These are phyloP conservation scores for Sminthopsis crassicaudata DNA, from an alignment of 2,113 vertebrate species.

Conservation along the genomic window DNA sequence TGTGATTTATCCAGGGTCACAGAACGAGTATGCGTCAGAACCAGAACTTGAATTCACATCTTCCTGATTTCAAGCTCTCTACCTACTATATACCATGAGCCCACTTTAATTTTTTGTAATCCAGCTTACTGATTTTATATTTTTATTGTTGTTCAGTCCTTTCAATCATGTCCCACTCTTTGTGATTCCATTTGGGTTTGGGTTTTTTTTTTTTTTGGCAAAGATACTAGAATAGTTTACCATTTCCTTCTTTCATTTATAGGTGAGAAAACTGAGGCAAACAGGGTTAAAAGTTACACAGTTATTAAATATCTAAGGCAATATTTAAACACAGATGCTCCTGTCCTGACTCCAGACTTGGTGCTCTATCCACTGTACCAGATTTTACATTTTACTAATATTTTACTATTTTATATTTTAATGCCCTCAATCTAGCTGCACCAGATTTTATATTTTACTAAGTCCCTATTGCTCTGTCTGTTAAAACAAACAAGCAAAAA, in stretches of 20 bases:
- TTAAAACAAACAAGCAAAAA: constrained; percentile 15
- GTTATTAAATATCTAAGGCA: background rate
- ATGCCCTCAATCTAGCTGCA: background rate
- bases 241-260: background rate
- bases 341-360: background rate
- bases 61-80: background rate
- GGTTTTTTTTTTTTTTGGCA: background rate
- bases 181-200: background rate
- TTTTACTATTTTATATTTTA: background rate
- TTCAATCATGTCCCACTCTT: background rate
- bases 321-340: background rate
- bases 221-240: background rate
- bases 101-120: constrained; percentile 50
- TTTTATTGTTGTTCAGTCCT: background rate
- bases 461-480: constrained; percentile 48
- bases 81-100: constrained; percentile 19
- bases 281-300: background rate
- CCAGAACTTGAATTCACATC: background rate
- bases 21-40: background rate
- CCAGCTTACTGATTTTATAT: constrained; percentile 55
- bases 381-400: background rate
- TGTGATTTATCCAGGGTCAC: background rate
- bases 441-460: constrained; percentile 47
- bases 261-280: background rate
- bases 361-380: background rate